phyloP scores from a whole-genome alignment of 2,888 invertebrate genomes.

The Lissocephala sabroskyi region DNA sequence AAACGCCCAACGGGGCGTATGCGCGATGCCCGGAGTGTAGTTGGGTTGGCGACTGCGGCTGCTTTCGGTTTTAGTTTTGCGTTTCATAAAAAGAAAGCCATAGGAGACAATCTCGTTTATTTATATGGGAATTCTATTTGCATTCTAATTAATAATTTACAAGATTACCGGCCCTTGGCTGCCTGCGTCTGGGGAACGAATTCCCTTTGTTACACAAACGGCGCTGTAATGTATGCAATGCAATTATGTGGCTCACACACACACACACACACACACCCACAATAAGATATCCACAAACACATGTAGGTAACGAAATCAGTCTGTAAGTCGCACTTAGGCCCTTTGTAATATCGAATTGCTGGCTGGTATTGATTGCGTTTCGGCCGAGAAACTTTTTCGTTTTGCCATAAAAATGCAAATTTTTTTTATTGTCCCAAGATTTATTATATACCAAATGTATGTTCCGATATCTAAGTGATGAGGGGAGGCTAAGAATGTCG shows the following conservation, averaged over 20 bases:
- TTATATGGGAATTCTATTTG: constrained; percentile 32
- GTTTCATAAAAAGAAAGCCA: neutral
- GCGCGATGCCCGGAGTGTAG: neutral
- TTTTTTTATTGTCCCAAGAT: constrained; percentile 53
- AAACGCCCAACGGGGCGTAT: neutral
- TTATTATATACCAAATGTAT: constrained; percentile 40
- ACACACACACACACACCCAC: neutral
- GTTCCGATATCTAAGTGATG: too few relatives aligned
- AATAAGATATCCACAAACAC: too few relatives aligned
- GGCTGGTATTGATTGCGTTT: constrained; percentile 35
- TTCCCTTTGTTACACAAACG: neutral
- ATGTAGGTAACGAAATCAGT: too few relatives aligned
- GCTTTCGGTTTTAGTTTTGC: neutral
- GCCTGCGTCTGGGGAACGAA: too few relatives aligned
- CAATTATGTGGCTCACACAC: constrained; percentile 23
- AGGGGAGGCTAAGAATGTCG: too few relatives aligned
- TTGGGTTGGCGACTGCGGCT: neutral
- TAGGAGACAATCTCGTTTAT: neutral
- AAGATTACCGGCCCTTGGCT: constrained; percentile 1
- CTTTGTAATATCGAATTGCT: constrained; percentile 12
- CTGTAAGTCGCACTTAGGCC: neutral
- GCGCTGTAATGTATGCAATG: constrained; percentile 21
- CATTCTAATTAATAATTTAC: constrained; percentile 42
- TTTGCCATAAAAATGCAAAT: constrained; percentile 55
- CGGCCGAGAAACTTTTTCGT: constrained; percentile 7